These are phyloP conservation scores for Sardina pilchardus DNA, from an alignment of 2,113 vertebrate species.

Conservation along the genomic window DNA sequence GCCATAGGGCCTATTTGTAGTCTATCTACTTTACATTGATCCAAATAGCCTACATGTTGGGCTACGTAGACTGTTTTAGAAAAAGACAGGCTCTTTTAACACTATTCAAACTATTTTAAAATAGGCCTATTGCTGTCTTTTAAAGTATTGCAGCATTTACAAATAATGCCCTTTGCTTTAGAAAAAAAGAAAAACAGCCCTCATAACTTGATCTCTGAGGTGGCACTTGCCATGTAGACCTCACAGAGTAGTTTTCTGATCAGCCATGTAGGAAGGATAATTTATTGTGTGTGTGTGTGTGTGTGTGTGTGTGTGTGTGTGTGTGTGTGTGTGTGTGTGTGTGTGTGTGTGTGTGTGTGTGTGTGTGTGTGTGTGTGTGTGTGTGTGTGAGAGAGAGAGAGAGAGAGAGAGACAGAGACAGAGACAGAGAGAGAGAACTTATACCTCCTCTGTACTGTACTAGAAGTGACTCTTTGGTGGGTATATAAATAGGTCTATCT, in stretches of 20 bases:
- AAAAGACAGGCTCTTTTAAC: too few species aligned
- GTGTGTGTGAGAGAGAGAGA: not conserved
- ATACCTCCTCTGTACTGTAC: not conserved
- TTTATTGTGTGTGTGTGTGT: not conserved
- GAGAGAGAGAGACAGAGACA: not conserved
- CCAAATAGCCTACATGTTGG: too few species aligned
- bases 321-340: not conserved
- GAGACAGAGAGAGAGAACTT: not conserved
- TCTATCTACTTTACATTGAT: too few species aligned
- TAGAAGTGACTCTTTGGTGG: not conserved
- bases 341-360: not conserved
- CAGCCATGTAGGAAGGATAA: not conserved
- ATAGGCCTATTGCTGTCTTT: not conserved
- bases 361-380: not conserved
- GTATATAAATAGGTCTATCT: not conserved
- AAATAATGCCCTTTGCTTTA: not conserved
- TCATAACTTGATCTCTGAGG: not conserved
- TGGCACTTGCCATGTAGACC: not conserved
- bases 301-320: constrained; percentile 7
- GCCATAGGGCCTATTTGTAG: not conserved
- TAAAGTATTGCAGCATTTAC: not conserved
- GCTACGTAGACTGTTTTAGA: too few species aligned
- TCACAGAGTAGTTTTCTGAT: not conserved
- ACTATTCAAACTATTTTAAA: not conserved
- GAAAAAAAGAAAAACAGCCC: not conserved